Conservation (phyloP, 2,113 vertebrate species). For the Narcine bancroftii region DNA sequence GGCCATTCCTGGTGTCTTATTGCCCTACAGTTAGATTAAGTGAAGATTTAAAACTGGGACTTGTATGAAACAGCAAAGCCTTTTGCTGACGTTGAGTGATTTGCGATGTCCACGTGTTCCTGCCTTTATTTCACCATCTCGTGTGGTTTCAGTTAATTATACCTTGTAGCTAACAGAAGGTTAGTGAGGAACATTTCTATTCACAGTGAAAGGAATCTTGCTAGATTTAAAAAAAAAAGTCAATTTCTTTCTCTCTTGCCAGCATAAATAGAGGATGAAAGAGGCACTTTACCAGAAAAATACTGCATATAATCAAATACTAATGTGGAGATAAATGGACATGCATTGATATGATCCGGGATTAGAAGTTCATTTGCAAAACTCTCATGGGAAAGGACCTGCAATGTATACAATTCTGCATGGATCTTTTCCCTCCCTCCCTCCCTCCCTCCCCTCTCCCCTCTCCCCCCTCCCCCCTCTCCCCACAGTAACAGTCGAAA, state of each 20-base stretch:
- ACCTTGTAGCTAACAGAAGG: not conserved
- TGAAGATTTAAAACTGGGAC: not conserved
- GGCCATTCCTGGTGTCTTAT: not conserved
- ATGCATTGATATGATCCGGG: not conserved
- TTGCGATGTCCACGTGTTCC: not conserved
- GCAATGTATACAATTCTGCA: not conserved
- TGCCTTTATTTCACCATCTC: not conserved
- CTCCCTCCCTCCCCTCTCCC: not conserved
- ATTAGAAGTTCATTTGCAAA: too few relatives aligned
- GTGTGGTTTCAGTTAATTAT: not conserved
- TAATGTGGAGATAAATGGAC: not conserved
- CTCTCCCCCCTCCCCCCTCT: too few relatives aligned
- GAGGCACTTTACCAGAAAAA: not conserved
- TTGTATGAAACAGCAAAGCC: not conserved
- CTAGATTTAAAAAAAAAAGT: not conserved
- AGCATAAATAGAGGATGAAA: not conserved
- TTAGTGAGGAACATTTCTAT: not conserved
- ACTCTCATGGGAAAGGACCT: too few relatives aligned
- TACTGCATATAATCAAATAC: not conserved
- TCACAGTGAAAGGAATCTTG: not conserved
- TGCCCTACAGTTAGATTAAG: not conserved
- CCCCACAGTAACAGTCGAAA: not conserved
- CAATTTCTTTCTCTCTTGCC: not conserved
- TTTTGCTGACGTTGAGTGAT: not conserved
- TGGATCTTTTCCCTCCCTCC: not conserved